Conservation (phyloP, 2,888 invertebrate genomes). For the Ethmia dodecea region DNA sequence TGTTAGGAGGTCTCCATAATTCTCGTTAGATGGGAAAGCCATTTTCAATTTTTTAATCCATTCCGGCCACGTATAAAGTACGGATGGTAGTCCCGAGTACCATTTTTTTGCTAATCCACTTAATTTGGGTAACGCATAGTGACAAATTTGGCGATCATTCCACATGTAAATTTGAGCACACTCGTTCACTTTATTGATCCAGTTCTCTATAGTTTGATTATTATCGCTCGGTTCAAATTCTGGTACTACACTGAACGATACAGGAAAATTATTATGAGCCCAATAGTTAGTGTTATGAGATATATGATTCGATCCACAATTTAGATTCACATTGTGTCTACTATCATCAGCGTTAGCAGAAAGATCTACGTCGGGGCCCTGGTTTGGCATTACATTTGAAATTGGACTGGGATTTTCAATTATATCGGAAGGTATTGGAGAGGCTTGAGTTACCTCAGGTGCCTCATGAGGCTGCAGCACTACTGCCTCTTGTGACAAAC, state of each 20-base stretch:
- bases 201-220: slow-evolving; percentile 17
- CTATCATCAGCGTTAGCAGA: neutral
- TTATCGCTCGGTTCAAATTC: slow-evolving; percentile 19
- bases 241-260: slow-evolving; percentile 13
- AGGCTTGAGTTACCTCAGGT: neutral
- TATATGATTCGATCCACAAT: neutral
- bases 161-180: slow-evolving; percentile 19
- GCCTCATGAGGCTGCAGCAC: neutral
- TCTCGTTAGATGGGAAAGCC: neutral
- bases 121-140: slow-evolving; percentile 20
- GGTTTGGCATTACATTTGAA: neutral
- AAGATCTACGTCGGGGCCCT: neutral
- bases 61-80: slow-evolving; percentile 21
- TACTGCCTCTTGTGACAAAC: neutral
- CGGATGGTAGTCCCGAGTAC: slow-evolving; percentile 21
- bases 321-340: neutral
- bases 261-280: slow-evolving; percentile 2
- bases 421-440: neutral
- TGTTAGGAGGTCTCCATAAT: neutral
- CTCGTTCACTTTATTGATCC: slow-evolving; percentile 23
- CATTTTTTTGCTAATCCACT: slow-evolving; percentile 20
- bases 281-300: neutral
- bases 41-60: slow-evolving; percentile 3
- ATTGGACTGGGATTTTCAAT: neutral
- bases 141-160: slow-evolving; percentile 19